Conservation (phyloP, 2,888 invertebrate species). For the Oscheius sp. region DNA sequence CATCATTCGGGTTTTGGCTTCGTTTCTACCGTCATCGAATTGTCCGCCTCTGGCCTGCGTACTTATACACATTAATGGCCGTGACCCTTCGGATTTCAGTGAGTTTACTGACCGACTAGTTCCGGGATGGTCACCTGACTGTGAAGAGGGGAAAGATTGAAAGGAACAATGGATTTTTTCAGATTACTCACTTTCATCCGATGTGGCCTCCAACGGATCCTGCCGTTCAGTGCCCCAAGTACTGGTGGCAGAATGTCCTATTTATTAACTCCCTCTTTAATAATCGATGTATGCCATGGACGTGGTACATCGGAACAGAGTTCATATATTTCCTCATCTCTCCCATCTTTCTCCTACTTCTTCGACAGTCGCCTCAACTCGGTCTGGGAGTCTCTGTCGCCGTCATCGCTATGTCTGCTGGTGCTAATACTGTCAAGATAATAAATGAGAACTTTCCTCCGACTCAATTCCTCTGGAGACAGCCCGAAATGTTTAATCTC, state of each 20-base stretch:
- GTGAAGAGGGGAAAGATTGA: not conserved
- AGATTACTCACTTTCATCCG: slow-evolving; percentile 67
- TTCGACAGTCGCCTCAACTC: slow-evolving; percentile 55
- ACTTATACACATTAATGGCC: slow-evolving; percentile 65
- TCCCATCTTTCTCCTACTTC: slow-evolving; percentile 66
- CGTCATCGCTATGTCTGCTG: slow-evolving; percentile 54
- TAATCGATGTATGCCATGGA: slow-evolving; percentile 70
- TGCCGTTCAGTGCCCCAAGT: slow-evolving; percentile 67
- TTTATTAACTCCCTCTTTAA: slow-evolving; percentile 61
- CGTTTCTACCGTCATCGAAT: slow-evolving; percentile 68
- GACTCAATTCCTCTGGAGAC: slow-evolving; percentile 68
- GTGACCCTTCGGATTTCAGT: slow-evolving; percentile 64
- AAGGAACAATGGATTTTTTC: not conserved
- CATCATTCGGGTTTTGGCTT: slow-evolving; percentile 68
- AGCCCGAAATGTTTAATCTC: slow-evolving; percentile 69
- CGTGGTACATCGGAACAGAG: slow-evolving; percentile 70
- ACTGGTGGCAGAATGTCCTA: slow-evolving; percentile 65
- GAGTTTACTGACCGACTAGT: slow-evolving; percentile 16
- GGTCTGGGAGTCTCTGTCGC: slow-evolving; percentile 55
- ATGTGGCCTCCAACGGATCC: slow-evolving; percentile 70
- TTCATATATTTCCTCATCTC: slow-evolving; percentile 70
- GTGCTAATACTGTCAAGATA: slow-evolving; percentile 60
- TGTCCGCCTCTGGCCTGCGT: slow-evolving; percentile 69
- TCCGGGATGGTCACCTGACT: slow-evolving; percentile 14
- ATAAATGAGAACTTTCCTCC: slow-evolving; percentile 68